phyloP scores from a whole-genome alignment of 2,797 vertebrate species.

The Salarias fasciatus region DNA sequence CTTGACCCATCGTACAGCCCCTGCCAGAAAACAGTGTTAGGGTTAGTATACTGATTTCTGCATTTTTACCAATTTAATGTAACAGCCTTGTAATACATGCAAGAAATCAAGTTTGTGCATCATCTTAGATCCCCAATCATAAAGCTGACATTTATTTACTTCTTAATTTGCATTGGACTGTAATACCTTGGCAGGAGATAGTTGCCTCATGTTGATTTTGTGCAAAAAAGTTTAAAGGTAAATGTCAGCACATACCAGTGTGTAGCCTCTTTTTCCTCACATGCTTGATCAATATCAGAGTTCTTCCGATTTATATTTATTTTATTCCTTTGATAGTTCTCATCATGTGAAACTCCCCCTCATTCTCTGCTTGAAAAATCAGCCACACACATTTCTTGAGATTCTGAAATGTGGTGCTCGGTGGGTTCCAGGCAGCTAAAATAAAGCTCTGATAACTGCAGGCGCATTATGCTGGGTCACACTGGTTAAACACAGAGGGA shows the following conservation, averaged over 20 bases:
- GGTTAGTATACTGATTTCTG: too few species aligned
- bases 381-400: slow-evolving; percentile 5
- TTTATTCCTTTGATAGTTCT: slow-evolving; percentile 9
- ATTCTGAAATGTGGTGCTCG: slow-evolving; percentile 2
- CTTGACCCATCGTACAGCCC: too few species aligned
- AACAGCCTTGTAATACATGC: too few species aligned
- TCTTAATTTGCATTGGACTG: too few species aligned
- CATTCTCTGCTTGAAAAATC: slow-evolving; percentile 19
- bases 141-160: too few species aligned
- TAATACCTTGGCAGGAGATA: too few species aligned
- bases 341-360: background rate
- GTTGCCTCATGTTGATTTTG: too few species aligned
- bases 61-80: too few species aligned
- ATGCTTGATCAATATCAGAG: background rate
- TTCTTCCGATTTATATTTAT: background rate
- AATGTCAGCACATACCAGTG: background rate
- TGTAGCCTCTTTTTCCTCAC: background rate
- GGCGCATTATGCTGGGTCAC: slow-evolving; percentile 9
- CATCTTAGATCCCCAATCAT: too few species aligned
- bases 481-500: slow-evolving; percentile 16
- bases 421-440: slow-evolving; percentile 13
- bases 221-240: background rate
- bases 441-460: slow-evolving; percentile 9
- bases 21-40: too few species aligned
- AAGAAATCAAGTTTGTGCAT: too few species aligned